A percentile compares a stretch with the other conserved stretches of the same genome.
These are phyloP conservation scores for Vultur gryphus DNA, from an alignment of 2,797 vertebrate species.

Conservation along the genomic window DNA sequence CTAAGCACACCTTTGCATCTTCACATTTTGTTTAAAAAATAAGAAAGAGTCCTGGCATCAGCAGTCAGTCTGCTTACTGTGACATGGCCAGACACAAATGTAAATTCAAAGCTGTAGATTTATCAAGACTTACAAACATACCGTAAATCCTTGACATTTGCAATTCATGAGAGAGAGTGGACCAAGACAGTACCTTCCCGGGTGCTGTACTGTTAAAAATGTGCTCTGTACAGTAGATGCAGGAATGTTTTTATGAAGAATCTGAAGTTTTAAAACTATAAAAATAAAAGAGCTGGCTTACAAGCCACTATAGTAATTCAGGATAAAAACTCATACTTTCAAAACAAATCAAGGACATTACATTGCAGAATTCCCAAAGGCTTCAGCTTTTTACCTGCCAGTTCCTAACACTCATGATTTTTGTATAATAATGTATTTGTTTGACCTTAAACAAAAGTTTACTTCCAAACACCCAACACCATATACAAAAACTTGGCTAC, in stretches of 20 bases:
- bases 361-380: constrained; percentile 7
- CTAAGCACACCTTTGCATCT: not conserved
- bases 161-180: not conserved
- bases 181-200: not conserved
- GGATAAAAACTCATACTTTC: constrained; percentile 22
- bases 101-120: not conserved
- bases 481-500: constrained; percentile 46
- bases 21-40: not conserved
- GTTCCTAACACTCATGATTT: not conserved
- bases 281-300: constrained; percentile 48
- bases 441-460: constrained; percentile 33
- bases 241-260: constrained; percentile 43
- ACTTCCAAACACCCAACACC: not conserved
- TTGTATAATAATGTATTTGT: constrained; percentile 6
- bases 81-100: not conserved
- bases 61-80: not conserved
- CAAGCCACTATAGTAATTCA: constrained; percentile 6
- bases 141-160: not conserved
- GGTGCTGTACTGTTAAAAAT: not conserved
- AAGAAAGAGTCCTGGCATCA: not conserved
- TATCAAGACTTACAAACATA: not conserved
- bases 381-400: constrained; percentile 34
- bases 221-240: constrained; percentile 11
- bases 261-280: not conserved
- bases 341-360: constrained; percentile 11